Percentiles rank a stretch among this genome's conserved stretches.
These are phyloP conservation scores for Clamator glandarius DNA, from an alignment of 2,797 vertebrate genomes.

Conservation along the genomic window DNA sequence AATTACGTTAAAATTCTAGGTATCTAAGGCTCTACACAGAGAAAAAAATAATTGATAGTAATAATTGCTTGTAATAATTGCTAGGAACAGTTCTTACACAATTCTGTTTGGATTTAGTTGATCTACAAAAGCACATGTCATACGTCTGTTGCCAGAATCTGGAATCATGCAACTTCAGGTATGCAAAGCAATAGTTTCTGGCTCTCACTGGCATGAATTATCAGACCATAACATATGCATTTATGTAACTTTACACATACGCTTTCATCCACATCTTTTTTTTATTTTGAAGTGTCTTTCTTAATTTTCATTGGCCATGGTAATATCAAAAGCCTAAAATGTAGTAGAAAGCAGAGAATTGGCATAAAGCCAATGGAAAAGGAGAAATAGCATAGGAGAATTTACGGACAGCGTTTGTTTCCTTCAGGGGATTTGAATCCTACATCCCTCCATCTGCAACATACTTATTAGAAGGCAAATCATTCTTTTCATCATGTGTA, in stretches of 20 bases:
- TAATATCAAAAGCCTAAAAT: conserved; percentile 65
- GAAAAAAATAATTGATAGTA: not conserved
- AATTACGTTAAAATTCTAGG: not conserved
- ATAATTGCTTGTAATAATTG: not conserved
- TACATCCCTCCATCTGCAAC: not conserved
- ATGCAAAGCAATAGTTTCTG: not conserved
- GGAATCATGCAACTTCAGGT: not conserved
- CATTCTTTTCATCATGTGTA: not conserved
- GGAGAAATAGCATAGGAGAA: conserved; percentile 55
- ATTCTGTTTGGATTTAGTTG: not conserved
- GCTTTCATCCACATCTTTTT: not conserved
- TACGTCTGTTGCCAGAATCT: not conserved
- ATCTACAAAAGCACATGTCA: not conserved
- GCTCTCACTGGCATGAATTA: not conserved
- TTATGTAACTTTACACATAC: not conserved
- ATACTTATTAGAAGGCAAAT: conserved; percentile 30
- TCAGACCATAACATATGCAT: not conserved
- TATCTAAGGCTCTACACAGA: not conserved
- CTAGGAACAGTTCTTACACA: not conserved
- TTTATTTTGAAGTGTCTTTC: conserved; percentile 62
- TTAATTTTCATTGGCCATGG: conserved; percentile 61
- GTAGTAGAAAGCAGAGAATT: conserved; percentile 64
- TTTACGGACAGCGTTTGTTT: conserved; percentile 49
- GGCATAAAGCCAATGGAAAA: conserved; percentile 66
- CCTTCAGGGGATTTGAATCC: conserved; percentile 21